These are phyloP conservation scores for Aphelenchoides besseyi DNA, from an alignment of 1,140 invertebrate species.

Conservation along the genomic window DNA sequence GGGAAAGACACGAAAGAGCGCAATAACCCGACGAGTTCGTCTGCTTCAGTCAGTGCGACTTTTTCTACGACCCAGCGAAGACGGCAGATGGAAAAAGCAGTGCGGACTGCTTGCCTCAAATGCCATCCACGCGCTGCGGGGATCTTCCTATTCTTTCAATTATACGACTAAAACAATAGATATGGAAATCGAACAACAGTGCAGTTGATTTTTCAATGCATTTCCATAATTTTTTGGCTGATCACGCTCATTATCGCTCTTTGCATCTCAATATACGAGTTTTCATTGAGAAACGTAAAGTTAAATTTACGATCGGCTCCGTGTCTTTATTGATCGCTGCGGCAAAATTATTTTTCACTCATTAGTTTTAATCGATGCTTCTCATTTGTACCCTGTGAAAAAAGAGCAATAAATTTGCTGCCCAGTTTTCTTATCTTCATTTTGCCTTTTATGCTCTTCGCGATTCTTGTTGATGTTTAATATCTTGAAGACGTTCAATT, in stretches of 20 bases:
- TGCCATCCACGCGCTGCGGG: background rate
- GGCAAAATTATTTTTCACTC: background rate
- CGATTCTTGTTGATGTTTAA: background rate
- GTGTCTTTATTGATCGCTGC: background rate
- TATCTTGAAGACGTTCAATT: background rate
- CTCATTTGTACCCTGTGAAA: background rate
- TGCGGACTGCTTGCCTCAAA: background rate
- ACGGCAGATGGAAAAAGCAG: conserved; percentile 1
- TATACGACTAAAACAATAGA: background rate
- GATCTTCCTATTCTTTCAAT: background rate
- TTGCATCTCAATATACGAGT: background rate
- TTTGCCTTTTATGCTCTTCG: too few relatives aligned
- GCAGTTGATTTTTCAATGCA: background rate
- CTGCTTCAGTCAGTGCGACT: background rate
- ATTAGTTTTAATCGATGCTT: background rate
- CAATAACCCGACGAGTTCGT: background rate
- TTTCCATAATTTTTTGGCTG: background rate
- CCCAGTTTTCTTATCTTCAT: background rate
- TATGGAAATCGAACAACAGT: background rate
- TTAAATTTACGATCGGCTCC: background rate
- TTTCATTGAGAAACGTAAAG: background rate
- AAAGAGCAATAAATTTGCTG: background rate
- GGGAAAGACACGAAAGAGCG: background rate
- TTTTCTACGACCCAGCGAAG: background rate
- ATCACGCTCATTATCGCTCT: background rate